Conservation (phyloP, 1,140 invertebrate species). For the Sarcophaga peregrina region DNA sequence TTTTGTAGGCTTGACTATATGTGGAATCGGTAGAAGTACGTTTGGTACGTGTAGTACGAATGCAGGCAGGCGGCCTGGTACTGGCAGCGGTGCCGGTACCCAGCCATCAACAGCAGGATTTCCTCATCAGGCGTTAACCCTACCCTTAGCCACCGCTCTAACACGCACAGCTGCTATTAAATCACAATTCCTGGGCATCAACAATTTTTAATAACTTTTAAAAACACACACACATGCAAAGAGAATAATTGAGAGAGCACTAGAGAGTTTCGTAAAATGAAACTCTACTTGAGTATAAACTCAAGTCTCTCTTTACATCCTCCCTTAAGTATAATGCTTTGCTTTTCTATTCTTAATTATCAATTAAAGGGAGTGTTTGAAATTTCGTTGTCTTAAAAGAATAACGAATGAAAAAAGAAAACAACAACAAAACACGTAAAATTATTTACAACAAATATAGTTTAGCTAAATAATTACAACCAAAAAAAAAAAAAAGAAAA, state of each 20-base stretch:
- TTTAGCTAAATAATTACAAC: no score
- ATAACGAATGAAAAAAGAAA: no score
- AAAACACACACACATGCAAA: constrained; percentile 44
- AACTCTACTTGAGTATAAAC: no score
- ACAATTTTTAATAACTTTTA: constrained; percentile 57
- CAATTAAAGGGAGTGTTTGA: no score
- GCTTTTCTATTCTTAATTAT: no score
- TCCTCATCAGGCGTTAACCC: constrained; percentile 55
- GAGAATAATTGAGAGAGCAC: not conserved
- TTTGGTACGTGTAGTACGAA: constrained; percentile 63
- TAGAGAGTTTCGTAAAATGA: no score
- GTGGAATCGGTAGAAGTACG: constrained; percentile 66
- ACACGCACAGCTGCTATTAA: constrained; percentile 65
- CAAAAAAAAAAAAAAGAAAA: no score
- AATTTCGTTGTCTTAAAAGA: no score
- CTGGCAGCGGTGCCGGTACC: constrained; percentile 43
- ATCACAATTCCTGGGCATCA: constrained; percentile 66
- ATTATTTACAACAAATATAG: no score
- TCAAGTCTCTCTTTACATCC: no score
- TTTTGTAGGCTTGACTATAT: constrained; percentile 66
- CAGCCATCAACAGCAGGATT: constrained; percentile 62
- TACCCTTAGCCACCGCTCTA: constrained; percentile 62
- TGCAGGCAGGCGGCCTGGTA: constrained; percentile 49
- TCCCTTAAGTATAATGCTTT: no score
- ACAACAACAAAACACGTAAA: no score